phyloP scores from a whole-genome alignment of 2,113 vertebrate species.

The Platysteira castanea region DNA sequence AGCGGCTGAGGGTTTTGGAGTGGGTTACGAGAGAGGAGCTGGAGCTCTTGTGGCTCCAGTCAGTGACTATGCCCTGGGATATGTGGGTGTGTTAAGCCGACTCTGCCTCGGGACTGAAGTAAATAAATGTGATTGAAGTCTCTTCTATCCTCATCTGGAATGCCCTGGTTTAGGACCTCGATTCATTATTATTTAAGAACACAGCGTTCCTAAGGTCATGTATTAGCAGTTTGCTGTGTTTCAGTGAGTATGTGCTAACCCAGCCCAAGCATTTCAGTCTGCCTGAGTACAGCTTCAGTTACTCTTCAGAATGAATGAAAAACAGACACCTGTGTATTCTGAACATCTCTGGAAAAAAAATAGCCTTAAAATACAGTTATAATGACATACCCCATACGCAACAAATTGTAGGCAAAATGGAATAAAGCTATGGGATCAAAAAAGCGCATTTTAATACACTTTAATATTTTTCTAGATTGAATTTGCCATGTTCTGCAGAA shows the following conservation, averaged over 20 bases:
- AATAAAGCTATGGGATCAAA: background rate
- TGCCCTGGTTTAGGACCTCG: background rate
- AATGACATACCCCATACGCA: background rate
- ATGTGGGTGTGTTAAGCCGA: background rate
- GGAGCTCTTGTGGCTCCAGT: background rate
- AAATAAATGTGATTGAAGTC: background rate
- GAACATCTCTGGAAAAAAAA: background rate
- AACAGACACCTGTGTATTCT: background rate
- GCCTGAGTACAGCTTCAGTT: background rate
- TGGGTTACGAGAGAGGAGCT: background rate
- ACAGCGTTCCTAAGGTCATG: fast-evolving
- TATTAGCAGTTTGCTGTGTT: background rate
- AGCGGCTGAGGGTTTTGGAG: background rate
- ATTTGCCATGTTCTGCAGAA: background rate
- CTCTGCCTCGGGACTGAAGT: background rate
- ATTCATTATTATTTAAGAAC: background rate
- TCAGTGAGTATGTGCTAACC: background rate
- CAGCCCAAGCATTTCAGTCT: background rate
- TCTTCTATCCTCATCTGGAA: background rate
- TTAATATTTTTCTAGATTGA: background rate
- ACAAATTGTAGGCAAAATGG: background rate
- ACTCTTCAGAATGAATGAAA: background rate
- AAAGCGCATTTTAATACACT: background rate
- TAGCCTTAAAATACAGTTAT: background rate
- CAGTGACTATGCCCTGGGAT: too few relatives aligned